Percentiles rank a stretch among this genome's conserved stretches.
phyloP scores from a whole-genome alignment of 1,140 invertebrate genomes.

The Orussus abietinus region DNA sequence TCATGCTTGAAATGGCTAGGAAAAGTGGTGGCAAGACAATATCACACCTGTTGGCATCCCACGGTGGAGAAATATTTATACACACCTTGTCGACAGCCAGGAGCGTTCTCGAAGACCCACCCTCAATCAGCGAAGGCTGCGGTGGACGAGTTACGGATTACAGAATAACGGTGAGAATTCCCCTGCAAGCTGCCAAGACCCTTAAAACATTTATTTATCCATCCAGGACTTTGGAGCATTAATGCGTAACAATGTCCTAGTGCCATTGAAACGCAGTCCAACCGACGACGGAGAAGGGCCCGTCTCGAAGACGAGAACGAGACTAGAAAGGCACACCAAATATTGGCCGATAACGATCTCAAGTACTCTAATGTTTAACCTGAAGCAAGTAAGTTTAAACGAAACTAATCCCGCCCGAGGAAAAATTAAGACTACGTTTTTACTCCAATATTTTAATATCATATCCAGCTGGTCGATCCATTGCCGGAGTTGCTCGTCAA shows the following conservation, averaged over 20 bases:
- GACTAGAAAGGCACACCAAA: constrained; percentile 73
- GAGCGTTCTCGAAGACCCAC: constrained; percentile 90
- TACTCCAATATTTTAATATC: constrained; percentile 10
- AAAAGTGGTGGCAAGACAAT: constrained; percentile 84
- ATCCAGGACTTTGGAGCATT: constrained; percentile 81
- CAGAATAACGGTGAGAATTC: constrained; percentile 58
- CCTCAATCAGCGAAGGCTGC: constrained; percentile 89
- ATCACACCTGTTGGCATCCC: constrained; percentile 88
- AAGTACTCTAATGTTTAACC: constrained; percentile 85
- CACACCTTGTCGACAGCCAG: constrained; percentile 82
- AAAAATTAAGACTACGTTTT: not conserved
- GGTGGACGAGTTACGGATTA: constrained; percentile 94
- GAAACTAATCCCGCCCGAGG: constrained; percentile 3
- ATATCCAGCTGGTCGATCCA: constrained; percentile 73
- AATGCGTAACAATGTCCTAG: constrained; percentile 79
- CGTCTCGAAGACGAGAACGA: constrained; percentile 61
- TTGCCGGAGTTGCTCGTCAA: constrained; percentile 76
- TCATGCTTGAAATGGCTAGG: constrained; percentile 89
- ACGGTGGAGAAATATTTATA: constrained; percentile 95
- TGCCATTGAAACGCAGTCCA: constrained; percentile 60
- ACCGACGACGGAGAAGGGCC: constrained; percentile 47
- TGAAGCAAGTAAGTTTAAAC: constrained; percentile 65
- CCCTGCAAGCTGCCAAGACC: not conserved
- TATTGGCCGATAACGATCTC: constrained; percentile 93
- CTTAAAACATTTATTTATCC: constrained; percentile 3